Evolutionary conservation across 2,797 vertebrate genomes (phyloP).

Genomic region (Phalanger gymnotis): DNA sequence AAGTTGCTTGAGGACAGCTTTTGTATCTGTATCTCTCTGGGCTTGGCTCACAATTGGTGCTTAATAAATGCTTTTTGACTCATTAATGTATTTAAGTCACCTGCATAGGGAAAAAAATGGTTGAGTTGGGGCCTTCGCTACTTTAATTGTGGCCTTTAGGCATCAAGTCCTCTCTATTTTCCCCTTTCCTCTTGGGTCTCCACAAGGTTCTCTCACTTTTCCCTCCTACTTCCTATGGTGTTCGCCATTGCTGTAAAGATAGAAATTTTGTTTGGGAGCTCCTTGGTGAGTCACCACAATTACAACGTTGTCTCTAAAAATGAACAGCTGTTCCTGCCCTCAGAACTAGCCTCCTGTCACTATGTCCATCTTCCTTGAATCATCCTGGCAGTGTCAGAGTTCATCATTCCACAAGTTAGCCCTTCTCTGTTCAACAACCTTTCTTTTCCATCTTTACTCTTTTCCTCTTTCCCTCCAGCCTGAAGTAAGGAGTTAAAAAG

Average conservation of each 20-base stretch:
- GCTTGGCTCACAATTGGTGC: background rate
- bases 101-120: background rate
- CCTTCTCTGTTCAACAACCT: background rate
- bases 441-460: background rate
- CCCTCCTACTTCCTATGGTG: conserved; percentile 9
- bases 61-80: background rate
- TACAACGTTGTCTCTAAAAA: background rate
- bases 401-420: background rate
- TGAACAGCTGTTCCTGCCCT: background rate
- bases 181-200: conserved; percentile 1
- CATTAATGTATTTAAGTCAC: background rate
- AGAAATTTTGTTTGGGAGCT: conserved; percentile 15
- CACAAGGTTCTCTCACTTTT: background rate
- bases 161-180: conserved; percentile 21
- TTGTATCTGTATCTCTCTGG: background rate
- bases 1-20: background rate
- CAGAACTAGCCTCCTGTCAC: background rate
- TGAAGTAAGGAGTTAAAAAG: background rate
- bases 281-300: background rate
- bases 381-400: conserved; percentile 6
- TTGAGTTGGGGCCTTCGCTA: background rate
- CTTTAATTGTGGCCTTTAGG: conserved; percentile 29
- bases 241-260: background rate
- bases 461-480: background rate
- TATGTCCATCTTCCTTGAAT: background rate